A percentile compares a stretch with the other conserved stretches of the same genome.
Conservation (phyloP, 2,797 vertebrate species). For the Macropodus opercularis region DNA sequence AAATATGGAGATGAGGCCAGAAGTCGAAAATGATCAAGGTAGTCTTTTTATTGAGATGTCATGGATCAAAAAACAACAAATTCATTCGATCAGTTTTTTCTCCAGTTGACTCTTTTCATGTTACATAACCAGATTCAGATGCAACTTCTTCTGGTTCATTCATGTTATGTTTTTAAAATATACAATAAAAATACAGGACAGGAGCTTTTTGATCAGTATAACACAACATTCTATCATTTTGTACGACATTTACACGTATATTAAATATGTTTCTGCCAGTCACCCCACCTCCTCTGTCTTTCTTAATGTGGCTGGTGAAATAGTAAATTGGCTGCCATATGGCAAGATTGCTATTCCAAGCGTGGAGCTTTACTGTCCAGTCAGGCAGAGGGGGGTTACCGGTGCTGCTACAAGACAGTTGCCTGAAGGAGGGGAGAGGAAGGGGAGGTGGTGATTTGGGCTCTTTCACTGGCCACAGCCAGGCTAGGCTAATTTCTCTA, state of each 20-base stretch:
- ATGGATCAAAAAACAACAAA: not conserved
- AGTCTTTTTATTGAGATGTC: not conserved
- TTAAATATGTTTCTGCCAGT: not conserved
- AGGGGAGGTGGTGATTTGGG: conserved; percentile 46
- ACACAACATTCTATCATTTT: no score
- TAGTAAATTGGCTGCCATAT: conserved; percentile 78
- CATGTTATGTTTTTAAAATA: no score
- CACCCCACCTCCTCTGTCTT: conserved; percentile 2
- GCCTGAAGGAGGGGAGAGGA: conserved; percentile 19
- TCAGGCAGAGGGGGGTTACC: conserved; percentile 56
- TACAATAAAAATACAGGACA: no score
- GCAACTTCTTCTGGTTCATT: no score
- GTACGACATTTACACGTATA: no score
- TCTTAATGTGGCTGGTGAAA: conserved; percentile 58
- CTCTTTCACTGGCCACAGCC: conserved; percentile 71
- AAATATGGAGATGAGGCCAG: no score
- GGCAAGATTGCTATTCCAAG: conserved; percentile 60
- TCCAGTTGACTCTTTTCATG: no score
- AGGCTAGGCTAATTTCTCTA: conserved; percentile 81
- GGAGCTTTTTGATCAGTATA: no score
- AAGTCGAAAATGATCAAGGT: no score
- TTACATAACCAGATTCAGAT: no score
- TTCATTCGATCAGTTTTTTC: no score
- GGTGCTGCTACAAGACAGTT: conserved; percentile 18
- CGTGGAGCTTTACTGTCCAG: conserved; percentile 52